Evolutionary conservation across 2,888 invertebrate species (phyloP), one percentile per base, ranked within the genome.

Genomic region (Ormyrus rosae): DNA sequence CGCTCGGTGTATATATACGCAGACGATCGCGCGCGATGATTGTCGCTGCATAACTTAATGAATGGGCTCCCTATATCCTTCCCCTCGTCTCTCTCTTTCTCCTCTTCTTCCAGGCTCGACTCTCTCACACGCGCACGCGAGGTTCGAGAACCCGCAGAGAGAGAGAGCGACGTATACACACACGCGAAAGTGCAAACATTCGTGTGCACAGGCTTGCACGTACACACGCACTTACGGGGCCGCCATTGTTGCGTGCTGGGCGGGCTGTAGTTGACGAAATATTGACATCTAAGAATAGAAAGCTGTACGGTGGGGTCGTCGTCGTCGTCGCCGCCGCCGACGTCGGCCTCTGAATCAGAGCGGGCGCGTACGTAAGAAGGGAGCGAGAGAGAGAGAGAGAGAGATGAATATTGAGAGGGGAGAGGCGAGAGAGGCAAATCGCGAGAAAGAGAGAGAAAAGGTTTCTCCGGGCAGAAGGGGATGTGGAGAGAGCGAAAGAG

Each of bases 271-370:
- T 88, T 89, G 89, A 89, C 89, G 89, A 89, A 89, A 89, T 89
- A 89, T 89, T 89, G 89, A 89, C 89, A 89, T 89, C 87, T 87
- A 87, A 89, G 88, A 89, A 89, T 89, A 89, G 88, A 89, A 89
- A 88, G 87, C 85, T 85, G 55, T 61, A 85, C 56, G 48, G 71
- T 84, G 83, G 84, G 84, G 84, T 82, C 81, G 83, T 82, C 84
- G 80, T 56, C 70, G 70, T 11, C 19, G 55, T 11, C 72, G 61
- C 75, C 83, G 69, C 9, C 74, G 78, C 72, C 79, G 80, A 77
- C 71, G 83, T 75, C 63, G 69, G 77, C 69, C 72, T 77, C 77
- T 72, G 83, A 80, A 81, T 80, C 84, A 76, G 82, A 81, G 82
- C 70, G 78, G 46, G 72, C 46, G 78, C 11, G 45, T 45, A 11